Percentiles rank a stretch among this genome's conserved stretches.
phyloP scores from a whole-genome alignment of 2,888 invertebrate species.

The Eucera pruinosa region DNA sequence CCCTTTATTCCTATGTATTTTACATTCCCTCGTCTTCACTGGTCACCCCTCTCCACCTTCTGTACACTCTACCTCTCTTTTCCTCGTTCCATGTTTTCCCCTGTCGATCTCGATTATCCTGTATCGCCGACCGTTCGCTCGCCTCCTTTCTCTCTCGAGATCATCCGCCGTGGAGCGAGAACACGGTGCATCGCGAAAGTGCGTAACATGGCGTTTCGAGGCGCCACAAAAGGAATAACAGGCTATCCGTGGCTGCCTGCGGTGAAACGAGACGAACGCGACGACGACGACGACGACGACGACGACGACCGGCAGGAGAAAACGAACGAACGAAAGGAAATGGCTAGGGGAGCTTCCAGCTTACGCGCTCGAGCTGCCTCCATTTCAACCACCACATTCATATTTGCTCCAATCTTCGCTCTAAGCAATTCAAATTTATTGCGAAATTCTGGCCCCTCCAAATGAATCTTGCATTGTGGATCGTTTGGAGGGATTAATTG shows the following conservation, averaged over 20 bases:
- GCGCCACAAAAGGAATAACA: constrained; percentile 70
- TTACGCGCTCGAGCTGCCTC: constrained; percentile 19
- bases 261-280: constrained; percentile 55
- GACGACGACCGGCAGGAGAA: constrained; percentile 25
- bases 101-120: constrained; percentile 32
- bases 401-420: neutral
- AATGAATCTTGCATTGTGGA: neutral
- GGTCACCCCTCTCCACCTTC: neutral
- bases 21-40: neutral
- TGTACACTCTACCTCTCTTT: no score
- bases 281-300: no score
- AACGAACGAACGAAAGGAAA: constrained; percentile 45
- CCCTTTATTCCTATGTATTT: constrained; percentile 15
- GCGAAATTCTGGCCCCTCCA: neutral
- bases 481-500: no score
- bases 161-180: constrained; percentile 56
- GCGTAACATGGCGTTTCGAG: constrained; percentile 64
- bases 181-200: constrained; percentile 59
- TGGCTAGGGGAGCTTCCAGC: constrained; percentile 31
- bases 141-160: constrained; percentile 64
- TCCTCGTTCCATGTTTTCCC: neutral
- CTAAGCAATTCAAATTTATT: neutral
- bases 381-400: constrained; percentile 1
- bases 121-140: constrained; percentile 10
- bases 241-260: constrained; percentile 20